Evolutionary conservation across 2,888 invertebrate genomes (phyloP).

Genomic region (Lathronympha strigana): DNA sequence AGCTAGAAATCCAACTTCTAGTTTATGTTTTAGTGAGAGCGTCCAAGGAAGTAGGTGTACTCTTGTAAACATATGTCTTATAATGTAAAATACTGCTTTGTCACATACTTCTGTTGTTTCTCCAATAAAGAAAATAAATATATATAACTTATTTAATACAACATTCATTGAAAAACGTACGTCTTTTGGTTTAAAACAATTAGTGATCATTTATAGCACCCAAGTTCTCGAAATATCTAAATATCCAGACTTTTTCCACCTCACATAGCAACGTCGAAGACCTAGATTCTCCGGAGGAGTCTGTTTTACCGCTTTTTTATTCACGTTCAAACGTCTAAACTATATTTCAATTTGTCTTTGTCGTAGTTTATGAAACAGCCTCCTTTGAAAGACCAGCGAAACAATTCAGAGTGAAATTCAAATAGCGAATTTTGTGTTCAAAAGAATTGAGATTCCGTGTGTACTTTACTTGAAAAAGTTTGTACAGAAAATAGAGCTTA

Average conservation of each 20-base stretch:
- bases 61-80: too few species aligned
- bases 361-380: conserved; percentile 6
- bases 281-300: background rate
- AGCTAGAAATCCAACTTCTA: background rate
- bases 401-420: conserved; percentile 8
- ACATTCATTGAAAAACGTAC: background rate
- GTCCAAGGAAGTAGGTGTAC: too few species aligned
- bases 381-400: background rate
- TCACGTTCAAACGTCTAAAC: conserved; percentile 19
- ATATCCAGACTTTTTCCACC: conserved; percentile 1
- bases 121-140: too few species aligned
- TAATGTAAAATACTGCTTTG: too few species aligned
- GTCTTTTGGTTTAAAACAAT: background rate
- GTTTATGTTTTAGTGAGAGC: too few species aligned
- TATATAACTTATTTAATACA: too few species aligned
- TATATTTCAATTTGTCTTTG: conserved; percentile 17
- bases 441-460: background rate
- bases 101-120: too few species aligned
- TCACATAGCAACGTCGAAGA: background rate
- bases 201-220: background rate
- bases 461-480: background rate
- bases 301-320: conserved; percentile 10
- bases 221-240: conserved; percentile 11
- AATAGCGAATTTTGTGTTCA: background rate
- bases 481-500: background rate